Base-by-base conservation (phyloP, 2,888 invertebrate species). In the Hedya salicella region DNA sequence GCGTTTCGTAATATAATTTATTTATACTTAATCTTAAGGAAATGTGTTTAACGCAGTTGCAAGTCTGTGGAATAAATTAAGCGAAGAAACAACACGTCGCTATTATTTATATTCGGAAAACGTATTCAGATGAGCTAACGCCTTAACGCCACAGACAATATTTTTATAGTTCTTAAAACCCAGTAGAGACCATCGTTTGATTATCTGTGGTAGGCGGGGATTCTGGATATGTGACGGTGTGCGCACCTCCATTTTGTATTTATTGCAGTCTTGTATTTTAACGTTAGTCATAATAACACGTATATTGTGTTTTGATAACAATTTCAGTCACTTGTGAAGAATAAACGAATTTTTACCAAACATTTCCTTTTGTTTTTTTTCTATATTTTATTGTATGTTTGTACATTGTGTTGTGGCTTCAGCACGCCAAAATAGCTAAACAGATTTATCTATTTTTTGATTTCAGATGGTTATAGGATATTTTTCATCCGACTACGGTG, bases 331-430 rank as follows among this genome's bases (percentile, higher is more conserved):
- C 89, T 87, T 89, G 89, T 90, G 89, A 86, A 81, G 79, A 86
- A 88, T 88, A 91, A 91, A 91, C 81, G 85, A 85, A 84, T 88
- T 91, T 89, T 89, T 91, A 91, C 91, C 91, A 90, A 91, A 88
- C 81, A 30, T 75, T 77, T 70, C 67, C 67, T 68, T 36, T 64
- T 66, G 53, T 70, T 70, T 76, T 71, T 71, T 69, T 48, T 59
- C 72, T 70, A 49, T 40, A 6, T 6, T n/a, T n/a, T n/a, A n/a
- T n/a, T n/a, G n/a, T n/a, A n/a, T n/a, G n/a, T n/a, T n/a, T n/a
- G n/a, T n/a, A n/a, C n/a, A n/a, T n/a, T n/a, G n/a, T n/a, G n/a
- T n/a, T n/a, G n/a, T n/a, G n/a, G n/a, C n/a, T n/a, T n/a, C n/a
- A n/a, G n/a, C n/a, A n/a, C n/a, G n/a, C n/a, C n/a, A n/a, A n/a